Evolutionary conservation across 2,888 invertebrate species (phyloP).

Genomic region (Globia sparganii): DNA sequence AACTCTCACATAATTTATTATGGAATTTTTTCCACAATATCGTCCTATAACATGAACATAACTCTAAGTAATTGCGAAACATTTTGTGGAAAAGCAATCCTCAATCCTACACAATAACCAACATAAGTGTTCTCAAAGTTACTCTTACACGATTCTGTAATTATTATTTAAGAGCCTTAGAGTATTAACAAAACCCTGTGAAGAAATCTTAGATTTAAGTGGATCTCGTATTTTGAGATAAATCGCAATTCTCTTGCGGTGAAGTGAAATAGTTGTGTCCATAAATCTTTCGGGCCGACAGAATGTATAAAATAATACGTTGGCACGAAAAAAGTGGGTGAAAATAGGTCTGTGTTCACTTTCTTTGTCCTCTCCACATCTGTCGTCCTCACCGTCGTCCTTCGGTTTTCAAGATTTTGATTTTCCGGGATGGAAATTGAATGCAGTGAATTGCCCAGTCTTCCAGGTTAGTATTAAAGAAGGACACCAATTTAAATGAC

Average conservation of each 20-base stretch:
- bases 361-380: neutral
- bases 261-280: neutral
- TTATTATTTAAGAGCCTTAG: slow-evolving; percentile 20
- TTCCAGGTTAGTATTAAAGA: neutral
- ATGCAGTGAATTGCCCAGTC: neutral
- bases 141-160: neutral
- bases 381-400: neutral
- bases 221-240: neutral
- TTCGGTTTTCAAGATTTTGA: neutral
- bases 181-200: slow-evolving; percentile 7
- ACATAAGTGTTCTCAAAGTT: neutral
- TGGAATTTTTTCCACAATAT: neutral
- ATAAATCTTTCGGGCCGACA: slow-evolving; percentile 4
- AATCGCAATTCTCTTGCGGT: slow-evolving; percentile 3
- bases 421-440: neutral
- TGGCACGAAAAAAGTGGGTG: neutral
- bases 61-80: neutral
- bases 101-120: neutral
- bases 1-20: neutral
- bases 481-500: neutral
- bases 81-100: neutral
- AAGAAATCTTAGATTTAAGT: slow-evolving; percentile 28
- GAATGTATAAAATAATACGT: slow-evolving; percentile 1
- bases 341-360: neutral
- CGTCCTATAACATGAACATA: no score